A percentile compares a stretch with the other conserved stretches of the same genome.
These are phyloP conservation scores for Diadegma fenestrale DNA, from an alignment of 2,888 invertebrate species.

Conservation along the genomic window DNA sequence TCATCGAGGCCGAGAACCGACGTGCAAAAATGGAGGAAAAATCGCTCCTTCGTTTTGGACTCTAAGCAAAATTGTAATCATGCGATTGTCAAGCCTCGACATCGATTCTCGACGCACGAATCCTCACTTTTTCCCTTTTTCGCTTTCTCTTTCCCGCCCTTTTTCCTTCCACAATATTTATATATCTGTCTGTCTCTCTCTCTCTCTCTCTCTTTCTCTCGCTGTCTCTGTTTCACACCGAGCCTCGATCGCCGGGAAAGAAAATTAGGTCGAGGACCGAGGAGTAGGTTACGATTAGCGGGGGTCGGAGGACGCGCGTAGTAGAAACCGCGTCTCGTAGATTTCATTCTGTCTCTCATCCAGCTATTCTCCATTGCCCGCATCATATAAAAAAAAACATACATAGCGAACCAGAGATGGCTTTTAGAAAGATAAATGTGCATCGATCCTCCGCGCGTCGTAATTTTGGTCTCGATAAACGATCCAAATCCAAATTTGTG, in stretches of 20 bases:
- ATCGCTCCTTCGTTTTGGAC: constrained; percentile 37
- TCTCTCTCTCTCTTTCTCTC: constrained; percentile 37
- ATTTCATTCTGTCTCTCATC: constrained; percentile 71
- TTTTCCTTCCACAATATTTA: constrained; percentile 42
- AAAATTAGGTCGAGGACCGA: constrained; percentile 72
- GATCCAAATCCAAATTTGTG: no score
- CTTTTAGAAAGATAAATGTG: constrained; percentile 73
- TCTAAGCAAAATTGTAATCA: constrained; percentile 47
- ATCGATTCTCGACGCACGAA: constrained; percentile 58
- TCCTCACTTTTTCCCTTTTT: constrained; percentile 33
- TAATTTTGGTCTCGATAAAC: background rate
- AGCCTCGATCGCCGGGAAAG: constrained; percentile 63
- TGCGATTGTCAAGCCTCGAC: constrained; percentile 66
- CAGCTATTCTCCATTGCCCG: constrained; percentile 70
- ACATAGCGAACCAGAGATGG: constrained; percentile 72
- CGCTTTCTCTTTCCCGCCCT: constrained; percentile 31
- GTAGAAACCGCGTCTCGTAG: constrained; percentile 57
- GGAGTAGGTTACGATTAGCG: constrained; percentile 71
- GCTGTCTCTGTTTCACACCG: constrained; percentile 45
- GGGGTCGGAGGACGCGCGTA: constrained; percentile 69
- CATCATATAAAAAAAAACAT: constrained; percentile 19
- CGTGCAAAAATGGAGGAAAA: background rate
- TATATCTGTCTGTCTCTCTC: constrained; percentile 41
- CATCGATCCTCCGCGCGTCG: constrained; percentile 34
- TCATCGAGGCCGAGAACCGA: constrained; percentile 50